A percentile compares a stretch with the other conserved stretches of the same genome.
These are phyloP conservation scores for Batillaria attramentaria DNA, from an alignment of 1,140 invertebrate genomes.

Conservation along the genomic window DNA sequence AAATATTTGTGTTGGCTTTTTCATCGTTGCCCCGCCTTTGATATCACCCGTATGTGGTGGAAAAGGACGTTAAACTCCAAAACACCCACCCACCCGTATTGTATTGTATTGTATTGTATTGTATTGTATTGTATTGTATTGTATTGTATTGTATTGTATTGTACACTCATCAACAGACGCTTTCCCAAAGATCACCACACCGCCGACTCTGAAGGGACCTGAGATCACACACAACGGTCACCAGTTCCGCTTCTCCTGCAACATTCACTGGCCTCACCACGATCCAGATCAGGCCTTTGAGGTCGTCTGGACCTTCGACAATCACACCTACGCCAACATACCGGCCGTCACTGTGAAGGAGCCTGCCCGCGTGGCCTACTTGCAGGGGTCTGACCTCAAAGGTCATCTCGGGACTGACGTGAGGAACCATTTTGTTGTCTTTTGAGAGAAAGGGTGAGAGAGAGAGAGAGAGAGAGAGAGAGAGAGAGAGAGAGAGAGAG, in stretches of 20 bases:
- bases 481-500: too few species aligned
- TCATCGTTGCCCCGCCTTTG: too few species aligned
- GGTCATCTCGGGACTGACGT: constrained; percentile 32
- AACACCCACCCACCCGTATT: too few species aligned
- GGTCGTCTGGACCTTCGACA: constrained; percentile 46
- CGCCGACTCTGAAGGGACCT: constrained; percentile 33
- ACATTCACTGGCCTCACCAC: constrained; percentile 33
- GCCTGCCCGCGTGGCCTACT: constrained; percentile 27
- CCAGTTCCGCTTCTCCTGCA: constrained; percentile 42
- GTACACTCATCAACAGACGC: constrained; percentile 24
- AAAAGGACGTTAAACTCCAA: too few species aligned
- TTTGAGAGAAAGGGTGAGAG: background rate
- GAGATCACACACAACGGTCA: constrained; percentile 11
- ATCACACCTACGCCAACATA: constrained; percentile 21
- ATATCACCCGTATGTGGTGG: too few species aligned
- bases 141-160: too few species aligned
- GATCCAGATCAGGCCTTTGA: constrained; percentile 42
- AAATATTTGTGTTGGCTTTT: too few species aligned
- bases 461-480: constrained; percentile 32
- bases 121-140: too few species aligned
- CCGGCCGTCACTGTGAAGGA: constrained; percentile 26
- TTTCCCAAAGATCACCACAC: constrained; percentile 35
- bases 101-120: too few species aligned
- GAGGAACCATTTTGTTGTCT: background rate
- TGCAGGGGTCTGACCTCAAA: constrained; percentile 33